These are phyloP conservation scores for Plecturocebus donacophilus DNA, from an alignment of 2,113 vertebrate species.

Conservation along the genomic window DNA sequence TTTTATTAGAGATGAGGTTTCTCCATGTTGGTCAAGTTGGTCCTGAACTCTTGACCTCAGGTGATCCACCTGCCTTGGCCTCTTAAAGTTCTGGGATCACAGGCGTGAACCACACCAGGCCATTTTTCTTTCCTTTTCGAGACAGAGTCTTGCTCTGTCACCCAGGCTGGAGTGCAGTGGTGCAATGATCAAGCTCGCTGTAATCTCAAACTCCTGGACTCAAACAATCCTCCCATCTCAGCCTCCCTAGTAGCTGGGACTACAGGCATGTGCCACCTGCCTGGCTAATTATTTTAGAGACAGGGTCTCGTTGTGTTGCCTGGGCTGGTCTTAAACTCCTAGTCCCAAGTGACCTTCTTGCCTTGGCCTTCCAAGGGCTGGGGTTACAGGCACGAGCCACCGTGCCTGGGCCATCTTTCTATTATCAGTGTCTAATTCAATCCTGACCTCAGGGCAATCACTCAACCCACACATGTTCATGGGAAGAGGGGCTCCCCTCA, in stretches of 20 bases:
- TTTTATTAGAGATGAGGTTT: not conserved
- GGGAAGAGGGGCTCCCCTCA: not conserved
- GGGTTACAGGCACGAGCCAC: not conserved
- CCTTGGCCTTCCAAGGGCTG: not conserved
- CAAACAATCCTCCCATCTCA: not conserved
- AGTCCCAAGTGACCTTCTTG: not conserved
- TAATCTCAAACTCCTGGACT: not conserved
- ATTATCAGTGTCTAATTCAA: not conserved
- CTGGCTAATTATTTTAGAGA: not conserved
- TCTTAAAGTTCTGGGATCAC: too few species aligned
- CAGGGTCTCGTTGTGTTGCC: not conserved
- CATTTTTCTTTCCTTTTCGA: not conserved
- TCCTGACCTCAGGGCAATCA: not conserved
- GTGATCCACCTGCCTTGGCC: too few species aligned
- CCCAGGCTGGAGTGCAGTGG: not conserved
- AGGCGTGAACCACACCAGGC: too few species aligned
- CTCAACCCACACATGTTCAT: fast-evolving
- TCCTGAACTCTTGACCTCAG: too few species aligned
- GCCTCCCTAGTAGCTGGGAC: not conserved
- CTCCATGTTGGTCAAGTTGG: too few species aligned
- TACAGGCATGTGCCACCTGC: not conserved
- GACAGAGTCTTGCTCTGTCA: too few species aligned
- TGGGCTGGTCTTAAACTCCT: not conserved
- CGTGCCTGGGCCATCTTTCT: not conserved
- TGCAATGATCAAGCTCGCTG: not conserved